Conservation (phyloP, 2,113 vertebrate genomes). For the Microcebus murinus region DNA sequence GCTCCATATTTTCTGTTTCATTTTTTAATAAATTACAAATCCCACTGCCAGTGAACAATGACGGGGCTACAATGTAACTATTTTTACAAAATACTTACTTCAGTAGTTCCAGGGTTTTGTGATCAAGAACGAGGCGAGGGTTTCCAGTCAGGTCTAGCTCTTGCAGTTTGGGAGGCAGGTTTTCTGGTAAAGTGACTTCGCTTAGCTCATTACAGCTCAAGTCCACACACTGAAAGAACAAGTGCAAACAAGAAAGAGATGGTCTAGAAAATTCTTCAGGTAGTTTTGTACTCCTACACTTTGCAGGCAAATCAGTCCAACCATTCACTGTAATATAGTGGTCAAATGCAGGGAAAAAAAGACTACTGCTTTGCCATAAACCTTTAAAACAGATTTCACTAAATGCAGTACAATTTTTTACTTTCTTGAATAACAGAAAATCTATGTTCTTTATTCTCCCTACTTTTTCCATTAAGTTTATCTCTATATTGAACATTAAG, state of each 20-base stretch:
- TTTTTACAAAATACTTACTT: conserved; percentile 88
- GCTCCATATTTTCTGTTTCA: no score
- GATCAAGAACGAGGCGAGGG: conserved; percentile 94
- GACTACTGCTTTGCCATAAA: neutral
- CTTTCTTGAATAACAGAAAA: conserved; percentile 51
- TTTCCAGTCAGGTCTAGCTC: conserved; percentile 98
- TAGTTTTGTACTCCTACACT: neutral
- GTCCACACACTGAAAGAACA: conserved; percentile 93
- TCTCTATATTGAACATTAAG: neutral
- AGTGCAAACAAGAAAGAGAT: conserved; percentile 20
- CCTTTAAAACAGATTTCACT: conserved; percentile 16
- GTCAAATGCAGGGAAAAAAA: neutral
- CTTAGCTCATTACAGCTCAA: conserved; percentile 97
- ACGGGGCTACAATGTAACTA: fast-evolving
- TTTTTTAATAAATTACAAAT: neutral
- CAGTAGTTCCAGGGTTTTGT: conserved; percentile 96
- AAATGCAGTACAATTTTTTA: conserved; percentile 17
- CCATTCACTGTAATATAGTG: neutral
- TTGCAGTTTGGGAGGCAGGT: conserved; percentile 96
- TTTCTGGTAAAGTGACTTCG: conserved; percentile 95
- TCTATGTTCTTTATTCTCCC: neutral
- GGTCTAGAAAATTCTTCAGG: neutral
- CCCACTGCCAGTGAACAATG: neutral
- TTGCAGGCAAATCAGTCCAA: neutral
- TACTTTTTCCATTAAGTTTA: neutral